phyloP scores from a whole-genome alignment of 2,113 vertebrate species.

The Podiceps cristatus region DNA sequence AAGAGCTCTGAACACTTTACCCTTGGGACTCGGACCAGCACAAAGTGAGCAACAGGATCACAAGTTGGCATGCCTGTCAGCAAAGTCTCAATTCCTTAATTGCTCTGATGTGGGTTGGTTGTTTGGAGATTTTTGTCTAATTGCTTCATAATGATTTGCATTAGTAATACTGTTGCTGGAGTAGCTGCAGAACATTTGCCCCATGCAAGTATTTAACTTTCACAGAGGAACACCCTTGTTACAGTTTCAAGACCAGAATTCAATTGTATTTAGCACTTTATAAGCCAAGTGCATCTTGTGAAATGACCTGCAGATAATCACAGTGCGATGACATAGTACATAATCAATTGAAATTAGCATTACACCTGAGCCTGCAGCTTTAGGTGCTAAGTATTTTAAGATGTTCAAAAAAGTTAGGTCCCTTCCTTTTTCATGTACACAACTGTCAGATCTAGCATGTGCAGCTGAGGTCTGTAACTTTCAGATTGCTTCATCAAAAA shows the following conservation, averaged over 20 bases:
- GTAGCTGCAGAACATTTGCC: not conserved
- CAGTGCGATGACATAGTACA: not conserved
- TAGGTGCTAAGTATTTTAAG: not conserved
- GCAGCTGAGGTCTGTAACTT: not conserved
- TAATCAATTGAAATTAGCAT: not conserved
- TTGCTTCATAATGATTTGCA: not conserved
- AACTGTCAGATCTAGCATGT: not conserved
- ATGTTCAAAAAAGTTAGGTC: not conserved
- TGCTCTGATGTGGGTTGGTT: not conserved
- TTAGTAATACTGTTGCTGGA: not conserved
- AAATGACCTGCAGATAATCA: not conserved
- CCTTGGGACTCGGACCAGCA: not conserved
- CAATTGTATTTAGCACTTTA: not conserved
- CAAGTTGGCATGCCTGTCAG: not conserved
- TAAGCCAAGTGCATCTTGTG: not conserved
- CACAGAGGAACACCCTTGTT: not conserved
- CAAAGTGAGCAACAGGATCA: rapidly evolving
- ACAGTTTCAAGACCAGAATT: not conserved
- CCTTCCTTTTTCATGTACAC: not conserved
- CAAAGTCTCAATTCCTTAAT: not conserved
- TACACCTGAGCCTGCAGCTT: not conserved
- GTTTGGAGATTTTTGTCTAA: not conserved
- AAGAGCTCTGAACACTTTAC: not conserved
- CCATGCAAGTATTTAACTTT: not conserved
- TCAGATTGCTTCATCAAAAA: not conserved